Percentiles rank a stretch among this genome's conserved stretches.
phyloP scores from a whole-genome alignment of 2,888 invertebrate genomes.

The Seira sanloemensis region DNA sequence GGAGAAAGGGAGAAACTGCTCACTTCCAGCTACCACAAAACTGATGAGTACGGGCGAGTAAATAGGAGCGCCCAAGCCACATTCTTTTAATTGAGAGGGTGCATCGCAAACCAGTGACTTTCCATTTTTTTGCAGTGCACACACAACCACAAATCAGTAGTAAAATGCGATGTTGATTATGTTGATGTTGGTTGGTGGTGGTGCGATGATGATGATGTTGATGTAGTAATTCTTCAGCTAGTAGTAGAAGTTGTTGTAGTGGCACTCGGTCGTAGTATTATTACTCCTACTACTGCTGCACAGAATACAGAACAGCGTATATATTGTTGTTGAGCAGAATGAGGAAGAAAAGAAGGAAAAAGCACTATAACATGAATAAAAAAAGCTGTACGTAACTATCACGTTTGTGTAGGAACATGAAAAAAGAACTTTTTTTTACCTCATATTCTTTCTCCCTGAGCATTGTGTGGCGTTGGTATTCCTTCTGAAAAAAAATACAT shows the following conservation, averaged over 20 bases:
- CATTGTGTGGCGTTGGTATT: neutral
- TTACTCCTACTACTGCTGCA: constrained; percentile 15
- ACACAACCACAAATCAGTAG: neutral
- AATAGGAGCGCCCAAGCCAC: neutral
- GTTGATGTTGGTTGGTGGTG: constrained; percentile 33
- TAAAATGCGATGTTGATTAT: constrained; percentile 10
- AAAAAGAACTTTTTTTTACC: neutral
- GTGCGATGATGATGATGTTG: constrained; percentile 36
- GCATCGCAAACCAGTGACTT: neutral
- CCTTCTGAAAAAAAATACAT: neutral
- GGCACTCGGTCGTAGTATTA: constrained; percentile 19
- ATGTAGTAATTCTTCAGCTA: constrained; percentile 30
- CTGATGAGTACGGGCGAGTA: neutral
- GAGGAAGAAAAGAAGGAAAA: neutral
- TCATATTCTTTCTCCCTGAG: neutral
- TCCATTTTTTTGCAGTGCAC: neutral
- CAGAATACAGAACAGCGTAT: neutral
- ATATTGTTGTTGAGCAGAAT: neutral
- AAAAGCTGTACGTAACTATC: neutral
- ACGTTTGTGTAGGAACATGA: neutral
- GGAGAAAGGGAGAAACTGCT: neutral
- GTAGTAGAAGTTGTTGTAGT: constrained; percentile 24
- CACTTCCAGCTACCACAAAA: neutral
- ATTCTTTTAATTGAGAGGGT: neutral
- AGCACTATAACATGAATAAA: neutral